phyloP scores from a whole-genome alignment of 2,888 invertebrate species.

The Limnephilus marmoratus region DNA sequence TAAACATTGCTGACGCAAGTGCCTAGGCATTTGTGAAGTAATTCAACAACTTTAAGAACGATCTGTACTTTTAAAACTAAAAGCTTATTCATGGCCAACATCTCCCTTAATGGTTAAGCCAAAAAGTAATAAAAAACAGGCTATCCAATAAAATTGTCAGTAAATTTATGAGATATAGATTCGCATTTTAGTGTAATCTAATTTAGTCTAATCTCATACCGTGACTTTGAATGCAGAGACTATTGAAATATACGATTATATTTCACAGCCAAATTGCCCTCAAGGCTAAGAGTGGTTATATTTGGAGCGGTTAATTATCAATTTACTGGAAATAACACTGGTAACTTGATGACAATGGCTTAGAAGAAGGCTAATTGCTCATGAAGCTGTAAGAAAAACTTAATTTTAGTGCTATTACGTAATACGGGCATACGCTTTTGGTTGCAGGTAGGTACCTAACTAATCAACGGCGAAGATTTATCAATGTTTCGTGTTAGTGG shows the following conservation, averaged over 20 bases:
- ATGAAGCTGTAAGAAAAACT: not conserved
- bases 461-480: not conserved
- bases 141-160: no score
- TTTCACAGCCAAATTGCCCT: not conserved
- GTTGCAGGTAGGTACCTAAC: not conserved
- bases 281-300: not conserved
- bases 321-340: not conserved
- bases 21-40: no score
- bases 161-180: no score
- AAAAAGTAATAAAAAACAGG: no score
- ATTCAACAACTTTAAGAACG: no score
- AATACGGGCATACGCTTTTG: not conserved
- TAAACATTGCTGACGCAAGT: no score
- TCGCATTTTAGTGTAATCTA: no score
- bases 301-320: constrained; percentile 2
- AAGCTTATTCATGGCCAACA: no score
- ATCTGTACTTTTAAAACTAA: no score
- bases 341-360: not conserved
- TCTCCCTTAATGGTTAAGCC: no score
- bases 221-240: not conserved
- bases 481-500: not conserved
- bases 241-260: not conserved
- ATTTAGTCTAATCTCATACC: no score
- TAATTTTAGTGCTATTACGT: not conserved
- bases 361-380: not conserved